Evolutionary conservation across 2,797 vertebrate species (phyloP), one percentile per base, ranked within the genome.

Genomic region (Coluber constrictor): DNA sequence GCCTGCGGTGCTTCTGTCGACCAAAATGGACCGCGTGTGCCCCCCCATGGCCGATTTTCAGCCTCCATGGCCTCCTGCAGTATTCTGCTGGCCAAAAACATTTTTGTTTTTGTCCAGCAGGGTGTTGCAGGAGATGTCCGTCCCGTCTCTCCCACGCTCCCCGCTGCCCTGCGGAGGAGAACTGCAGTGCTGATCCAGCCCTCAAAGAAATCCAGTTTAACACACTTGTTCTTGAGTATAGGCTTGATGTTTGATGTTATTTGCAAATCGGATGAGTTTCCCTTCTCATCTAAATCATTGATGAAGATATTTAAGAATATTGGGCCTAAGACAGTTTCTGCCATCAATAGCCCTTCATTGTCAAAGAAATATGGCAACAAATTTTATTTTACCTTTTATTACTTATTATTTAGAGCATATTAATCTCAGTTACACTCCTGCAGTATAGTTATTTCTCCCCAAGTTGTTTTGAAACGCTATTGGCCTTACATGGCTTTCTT

Each of bases 391-490:
- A 95, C 94, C 47, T 92, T 96, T 94, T 57, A 57, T 74, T 70
- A 57, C n/a, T 70, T 74, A 37, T 3, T 37, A 74, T 94, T 95
- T 95, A 96, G 96, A 96, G 90, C 94, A 95, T 97, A 97, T 97
- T 96, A 95, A 97, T 92, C 94, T 89, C 94, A 94, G 94, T 96
- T 96, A 96, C 94, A 94, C 94, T 93, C 97, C 95, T 97, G 93
- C 94, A 96, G 93, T 96, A 93, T 94, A 94, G 90, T 97, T 96
- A 97, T 98, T 97, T 91, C 93, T 47, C 97, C 97, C 97, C 95
- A 96, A 89, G 92, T 95, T 90, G 91, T 92, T 94, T 95, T 94
- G 61, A 47, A 54, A 90, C 83, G 90, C 93, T 90, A 88, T 87
- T 93, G 43, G 83, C 43, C 89, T 95, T 97, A 95, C 93, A 55